Base-by-base conservation (phyloP, 2,797 vertebrate species). In the Monodelphis domestica region DNA sequence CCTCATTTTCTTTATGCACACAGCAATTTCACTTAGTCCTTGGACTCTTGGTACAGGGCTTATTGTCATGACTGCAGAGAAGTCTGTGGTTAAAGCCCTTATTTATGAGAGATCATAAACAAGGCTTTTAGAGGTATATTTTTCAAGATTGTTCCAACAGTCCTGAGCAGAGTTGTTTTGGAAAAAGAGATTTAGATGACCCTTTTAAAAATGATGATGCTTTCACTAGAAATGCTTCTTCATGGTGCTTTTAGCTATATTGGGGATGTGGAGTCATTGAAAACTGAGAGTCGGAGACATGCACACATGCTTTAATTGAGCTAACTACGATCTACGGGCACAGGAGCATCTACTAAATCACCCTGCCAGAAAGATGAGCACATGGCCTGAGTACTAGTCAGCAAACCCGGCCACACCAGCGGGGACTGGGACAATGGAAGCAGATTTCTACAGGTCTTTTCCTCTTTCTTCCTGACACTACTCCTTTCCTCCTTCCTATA, bases 101-200 rank as follows among this genome's bases (percentile, higher is more conserved):
- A 92, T 53, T 63, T 95, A 92, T 95, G 55, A 84, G 52, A 88
- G 26, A 92, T 91, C 54, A 91, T 38, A 93, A 33, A 70, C 2
- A 2, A 30, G 70, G 50, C 45, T 45, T 93, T 92, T 90, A 94
- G 89, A 91, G 30, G 57, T 57, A 55, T 59, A 53, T n/a, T 92
- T 96, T 93, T 93, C 53, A 84, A 90, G 50, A 10, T 84, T 53
- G 52, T 50, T n/a, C 53, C 90, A 91, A 89, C 0, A 17, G 52
- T 63, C 54, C 56, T 78, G 17, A 78, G 38, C 84, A 87, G 87
- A 93, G 45, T 11, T 57, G 57, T 38, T 93, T 95, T 95, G 78
- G 91, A 93, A 97, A 94, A 95, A 93, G 50, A 87, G 70, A 90
- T 95, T 96, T 92, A 95, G 95, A 90, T 97, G 92, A 94, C 24